Base-by-base conservation (phyloP, 2,113 vertebrate genomes). In the Stigmatopora argus region DNA sequence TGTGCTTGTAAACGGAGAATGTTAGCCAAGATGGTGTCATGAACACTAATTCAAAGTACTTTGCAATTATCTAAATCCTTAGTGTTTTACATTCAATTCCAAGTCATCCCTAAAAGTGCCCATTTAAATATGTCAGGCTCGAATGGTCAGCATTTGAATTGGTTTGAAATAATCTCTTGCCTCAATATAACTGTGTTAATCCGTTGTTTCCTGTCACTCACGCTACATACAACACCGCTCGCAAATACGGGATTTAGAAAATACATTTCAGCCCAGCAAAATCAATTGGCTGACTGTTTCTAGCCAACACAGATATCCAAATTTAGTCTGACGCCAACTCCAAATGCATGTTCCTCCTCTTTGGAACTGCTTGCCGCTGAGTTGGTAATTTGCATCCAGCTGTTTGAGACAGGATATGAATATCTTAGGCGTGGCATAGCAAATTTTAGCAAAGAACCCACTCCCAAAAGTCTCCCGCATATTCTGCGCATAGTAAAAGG, bases 341-440 rank as follows among this genome's bases (percentile, higher is more conserved):
- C 41, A 73, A 83, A 85, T 75, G 65, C 66, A 71, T 62, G 52
- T 72, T 64, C 74, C 67, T 66, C 56, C 38, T 23, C 53, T 70
- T 66, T 75, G 71, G 65, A 70, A 68, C 62, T 13, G 52, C 75
- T 78, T 12, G 70, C 80, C 58, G 57, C 77, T 71, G 77, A 77
- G 71, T 73, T 38, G 67, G 46, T 69, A 61, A 58, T 81, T 74
- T 75, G 77, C 69, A 69, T 76, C 81, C 78, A 78, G 77, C 79
- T 82, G 79, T 84, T 82, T 6, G 41, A 73, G 78, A 78, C 71
- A 66, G 64, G 18, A 45, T 71, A 74, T 86, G 75, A 80, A 85
- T 83, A 87, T 84, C 81, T 75, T 10, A 70, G 78, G 66, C 55
- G 38, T 18, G 55, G 74, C 19, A 59, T 66, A 61, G 77, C 57